phyloP scores from a whole-genome alignment of 1,140 invertebrate species.

The Andricus grossulariae region DNA sequence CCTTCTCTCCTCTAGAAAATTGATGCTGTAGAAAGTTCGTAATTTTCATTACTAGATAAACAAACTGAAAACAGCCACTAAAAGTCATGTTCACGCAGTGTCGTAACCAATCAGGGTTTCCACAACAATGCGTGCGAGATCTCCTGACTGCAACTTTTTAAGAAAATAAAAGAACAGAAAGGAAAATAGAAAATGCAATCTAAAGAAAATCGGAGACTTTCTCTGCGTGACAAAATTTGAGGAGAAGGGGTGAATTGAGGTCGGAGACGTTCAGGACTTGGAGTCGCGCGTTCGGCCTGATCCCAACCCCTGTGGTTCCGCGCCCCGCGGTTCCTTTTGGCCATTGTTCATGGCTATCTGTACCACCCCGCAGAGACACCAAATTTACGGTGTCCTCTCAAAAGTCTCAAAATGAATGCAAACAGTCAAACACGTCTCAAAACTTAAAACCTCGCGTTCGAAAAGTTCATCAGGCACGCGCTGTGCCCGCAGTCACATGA shows the following conservation, averaged over 20 bases:
- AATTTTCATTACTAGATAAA: no score
- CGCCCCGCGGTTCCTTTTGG: background rate
- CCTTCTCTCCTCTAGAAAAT: no score
- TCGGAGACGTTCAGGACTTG: background rate
- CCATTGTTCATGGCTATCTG: conserved; percentile 1
- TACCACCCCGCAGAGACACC: conserved; percentile 19
- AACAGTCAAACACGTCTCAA: conserved; percentile 19
- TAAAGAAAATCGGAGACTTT: conserved; percentile 7
- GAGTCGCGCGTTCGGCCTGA: conserved; percentile 23
- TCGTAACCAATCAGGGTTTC: no score
- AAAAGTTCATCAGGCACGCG: conserved; percentile 6
- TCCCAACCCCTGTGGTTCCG: conserved; percentile 24
- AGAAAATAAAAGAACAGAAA: no score
- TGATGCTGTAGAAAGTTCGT: no score
- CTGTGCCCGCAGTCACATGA: background rate
- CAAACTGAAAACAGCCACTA: no score
- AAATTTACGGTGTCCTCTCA: conserved; percentile 21
- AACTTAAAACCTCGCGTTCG: conserved; percentile 9
- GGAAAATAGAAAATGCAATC: conserved; percentile 14
- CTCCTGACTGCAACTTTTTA: no score
- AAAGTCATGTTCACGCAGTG: no score
- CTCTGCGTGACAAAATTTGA: conserved; percentile 1
- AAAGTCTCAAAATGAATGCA: conserved; percentile 9
- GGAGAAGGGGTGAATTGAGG: conserved; percentile 23
- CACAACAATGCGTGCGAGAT: no score